Base-by-base conservation (phyloP, 2,888 invertebrate species). In the Mallateleia sp. region DNA sequence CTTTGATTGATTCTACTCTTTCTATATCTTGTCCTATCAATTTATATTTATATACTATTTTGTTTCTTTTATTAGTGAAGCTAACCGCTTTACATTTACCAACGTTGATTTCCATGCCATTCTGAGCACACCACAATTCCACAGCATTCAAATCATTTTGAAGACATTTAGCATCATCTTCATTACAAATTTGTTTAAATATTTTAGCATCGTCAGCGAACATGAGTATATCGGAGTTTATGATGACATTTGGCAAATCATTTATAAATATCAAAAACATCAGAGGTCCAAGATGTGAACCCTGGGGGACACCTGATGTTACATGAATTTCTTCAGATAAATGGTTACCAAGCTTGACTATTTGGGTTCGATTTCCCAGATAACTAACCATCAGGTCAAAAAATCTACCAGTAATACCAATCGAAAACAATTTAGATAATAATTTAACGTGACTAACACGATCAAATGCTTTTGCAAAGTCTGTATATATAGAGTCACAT, bases 211-310 rank as follows among this genome's bases (percentile, higher is more conserved):
- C 50, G 20, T 50, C 50, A 22, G 50, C 45, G 11, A 50, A 50
- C 18, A 50, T 8, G 6, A 50, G 8, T n/a, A 50, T 50, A 20
- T 50, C 50, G 22, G 20, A 50, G n/a, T 50, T 9, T 20, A 20
- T 7, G 20, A 50, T 20, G 11, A 20, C 18, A 20, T 20, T 4
- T 20, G 22, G 50, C 2, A 22, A 22, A 50, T 50, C 50, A 11
- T 50, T 50, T n/a, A 50, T 50, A 50, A 50, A 50, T 20, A 50
- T 50, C 22, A 50, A 50, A 50, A 50, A 50, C 5, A 50, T 5
- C 9, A 22, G 7, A 50, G 50, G 50, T 6, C 50, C 50, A n/a
- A 50, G 50, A 7, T n/a, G 18, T 3, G 50, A n/a, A n/a, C n/a
- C n/a, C n/a, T n/a, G n/a, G n/a, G n/a, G n/a, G n/a, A n/a, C n/a